Base-by-base conservation (phyloP, 2,888 invertebrate genomes). In the Drosophila anomalata region DNA sequence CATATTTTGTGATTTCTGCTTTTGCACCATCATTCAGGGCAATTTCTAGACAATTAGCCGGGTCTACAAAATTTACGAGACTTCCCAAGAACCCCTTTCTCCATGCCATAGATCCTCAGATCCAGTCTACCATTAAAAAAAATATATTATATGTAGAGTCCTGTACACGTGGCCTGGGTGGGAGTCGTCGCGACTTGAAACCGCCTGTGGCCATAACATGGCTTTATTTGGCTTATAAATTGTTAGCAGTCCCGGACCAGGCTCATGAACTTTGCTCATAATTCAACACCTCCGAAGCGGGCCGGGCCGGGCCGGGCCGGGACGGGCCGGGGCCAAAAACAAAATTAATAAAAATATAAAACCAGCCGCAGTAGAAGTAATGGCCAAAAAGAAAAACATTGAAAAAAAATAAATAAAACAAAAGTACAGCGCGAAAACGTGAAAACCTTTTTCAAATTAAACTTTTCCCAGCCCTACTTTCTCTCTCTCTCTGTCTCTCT, bases 361-460 rank as follows among this genome's bases (percentile, higher is more conserved):
- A 51, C 53, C 63, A 42, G 53, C 66, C 41, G 46, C 36, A 44
- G 42, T 22, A 31, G 50, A 22, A 51, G 65, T 26, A 55, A 52
- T 44, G 53, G 52, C 54, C 69, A 67, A 68, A 62, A 63, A 55
- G 51, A 60, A 61, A 68, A 48, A 63, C 42, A 42, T 54, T 39
- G 8, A 7, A 6, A 7, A 12, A 14, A 42, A 57, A 65, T 50
- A 58, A 54, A 48, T 65, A 74, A 68, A 68, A 68, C 67, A 77
- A 77, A 75, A 67, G 57, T 63, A 36, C 53, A 29, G 8, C 66
- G 8, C 66, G 54, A 65, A 63, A 72, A 74, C 53, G 47, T 56
- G 70, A 78, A 70, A 84, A 80, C 79, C 77, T 82, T 82, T 87
- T 82, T 87, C 82, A 87, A 82, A 82, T 82, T 87, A 82, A 84